Evolutionary conservation across 2,797 vertebrate genomes (phyloP), one percentile per base, ranked within the genome.

Genomic region (Aselliscus stoliczkanus): DNA sequence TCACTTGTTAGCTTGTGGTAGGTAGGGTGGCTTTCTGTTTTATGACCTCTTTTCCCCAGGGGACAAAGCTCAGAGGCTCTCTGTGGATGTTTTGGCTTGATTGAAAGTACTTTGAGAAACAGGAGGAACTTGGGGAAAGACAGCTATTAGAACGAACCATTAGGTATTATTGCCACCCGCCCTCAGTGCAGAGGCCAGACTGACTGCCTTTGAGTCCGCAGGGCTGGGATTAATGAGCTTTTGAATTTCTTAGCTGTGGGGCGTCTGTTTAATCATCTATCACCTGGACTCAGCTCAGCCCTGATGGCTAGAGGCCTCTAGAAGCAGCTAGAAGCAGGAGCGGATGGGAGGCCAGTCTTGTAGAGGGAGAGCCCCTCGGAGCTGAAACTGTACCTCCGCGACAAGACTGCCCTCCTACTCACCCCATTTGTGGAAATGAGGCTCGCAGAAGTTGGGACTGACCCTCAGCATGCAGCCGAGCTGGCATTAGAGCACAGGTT

Each of bases 161-260:
- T 97, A 94, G 95, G 67, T 69, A 96, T 73, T 79, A 86, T 89
- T 56, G 54, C 95, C 89, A 70, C 92, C 60, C 2, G 18, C 97
- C 75, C 87, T 86, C 52, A 54, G 58, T 10, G 25, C n/a, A 2
- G 58, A 0, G 4, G 79, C 87, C 96, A 69, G 89, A 54, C 58
- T 73, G 69, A 44, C 84, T 88, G 93, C 93, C 88, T 47, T 73
- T 20, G 69, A 84, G 80, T 79, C 47, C 86, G 89, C 73, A 6
- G 31, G 70, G 50, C 88, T 81, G 62, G 50, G 72, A 47, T 92
- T 94, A 95, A 96, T 96, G 93, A 93, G 92, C 90, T 96, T 96
- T 88, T 96, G 86, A 60, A 86, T 84, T 96, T 94, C 91, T 88
- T 88, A 95, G 84, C 96, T 89, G 95, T 72, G 90, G 95, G 97